These are phyloP conservation scores for Lethenteron camtschaticum DNA, from an alignment of 2,113 vertebrate species.

Conservation along the genomic window DNA sequence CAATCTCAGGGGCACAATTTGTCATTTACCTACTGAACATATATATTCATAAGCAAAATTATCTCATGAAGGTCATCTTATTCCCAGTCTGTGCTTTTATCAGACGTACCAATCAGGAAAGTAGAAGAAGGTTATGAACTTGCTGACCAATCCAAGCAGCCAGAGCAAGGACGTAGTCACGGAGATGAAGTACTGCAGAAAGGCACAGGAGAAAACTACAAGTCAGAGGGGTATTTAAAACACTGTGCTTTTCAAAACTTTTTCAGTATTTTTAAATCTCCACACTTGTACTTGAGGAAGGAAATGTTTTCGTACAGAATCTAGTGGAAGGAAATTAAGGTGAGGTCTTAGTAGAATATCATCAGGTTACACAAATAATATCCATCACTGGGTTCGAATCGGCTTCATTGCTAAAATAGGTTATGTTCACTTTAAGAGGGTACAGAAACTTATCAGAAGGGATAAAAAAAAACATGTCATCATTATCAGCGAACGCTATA, in stretches of 20 bases:
- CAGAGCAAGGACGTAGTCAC: constrained; percentile 49
- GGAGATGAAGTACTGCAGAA: constrained; percentile 61
- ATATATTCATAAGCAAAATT: no score
- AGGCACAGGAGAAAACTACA: neutral
- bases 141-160: constrained; percentile 94
- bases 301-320: neutral
- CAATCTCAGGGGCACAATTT: no score
- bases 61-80: no score
- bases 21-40: no score
- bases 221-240: neutral
- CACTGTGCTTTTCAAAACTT: neutral
- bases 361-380: no score
- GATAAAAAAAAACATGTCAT: neutral
- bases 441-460: neutral
- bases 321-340: neutral
- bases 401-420: no score
- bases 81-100: neutral
- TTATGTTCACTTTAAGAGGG: neutral
- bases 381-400: no score
- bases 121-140: constrained; percentile 85
- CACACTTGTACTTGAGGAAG: neutral
- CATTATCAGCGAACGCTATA: neutral
- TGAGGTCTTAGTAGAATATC: neutral
- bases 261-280: neutral
- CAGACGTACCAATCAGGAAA: constrained; percentile 65